Evolutionary conservation across 2,888 invertebrate species (phyloP), one percentile per base, ranked within the genome.

Genomic region (Eupithecia dodoneata): DNA sequence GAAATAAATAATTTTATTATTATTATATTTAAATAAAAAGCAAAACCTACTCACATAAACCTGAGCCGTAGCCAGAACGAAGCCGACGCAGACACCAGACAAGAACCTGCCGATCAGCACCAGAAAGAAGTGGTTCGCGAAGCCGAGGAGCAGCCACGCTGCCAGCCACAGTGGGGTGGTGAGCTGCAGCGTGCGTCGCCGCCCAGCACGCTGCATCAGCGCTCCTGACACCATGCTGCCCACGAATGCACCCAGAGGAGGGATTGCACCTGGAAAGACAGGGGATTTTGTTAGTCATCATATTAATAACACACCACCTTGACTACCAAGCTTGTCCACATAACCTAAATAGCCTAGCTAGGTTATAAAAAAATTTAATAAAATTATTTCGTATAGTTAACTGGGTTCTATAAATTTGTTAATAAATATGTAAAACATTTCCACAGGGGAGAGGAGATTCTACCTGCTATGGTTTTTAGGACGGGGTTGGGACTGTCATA

Each of bases 31-130:
- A 30, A 30, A 30, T 15, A 13, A 4, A 49, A 13, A 52, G 49
- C 30, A 55, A n/a, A 55, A n/a, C 2, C n/a, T 18, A 87, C 96
- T 95, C 81, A 97, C 96, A 87, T 97, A 97, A 81, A 96, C 95
- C 90, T 96, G 96, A n/a, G 95, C 95, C 4, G 96, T 95, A 0
- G 97, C 96, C 12, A 96, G 90, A 2, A 95, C 93, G 44, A 97
- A 95, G 0, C 96, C 96, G 3, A 95, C 95, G 74, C 96, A 96
- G 66, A 96, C 90, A 0, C 97, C 97, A 0, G 96, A 95, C 52
- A 96, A 80, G 9, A 96, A 86, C 67, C 97, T 89, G 0, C 96
- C 97, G 3, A 94, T 77, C 13, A 96, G 89, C 2, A 97, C 86
- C 65, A 95, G 85, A 0, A 91, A 85, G 76, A 94, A 92, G 75